Evolutionary conservation across 2,888 invertebrate species (phyloP), one percentile per base, ranked within the genome.

Genomic region (Epinotia ramella): DNA sequence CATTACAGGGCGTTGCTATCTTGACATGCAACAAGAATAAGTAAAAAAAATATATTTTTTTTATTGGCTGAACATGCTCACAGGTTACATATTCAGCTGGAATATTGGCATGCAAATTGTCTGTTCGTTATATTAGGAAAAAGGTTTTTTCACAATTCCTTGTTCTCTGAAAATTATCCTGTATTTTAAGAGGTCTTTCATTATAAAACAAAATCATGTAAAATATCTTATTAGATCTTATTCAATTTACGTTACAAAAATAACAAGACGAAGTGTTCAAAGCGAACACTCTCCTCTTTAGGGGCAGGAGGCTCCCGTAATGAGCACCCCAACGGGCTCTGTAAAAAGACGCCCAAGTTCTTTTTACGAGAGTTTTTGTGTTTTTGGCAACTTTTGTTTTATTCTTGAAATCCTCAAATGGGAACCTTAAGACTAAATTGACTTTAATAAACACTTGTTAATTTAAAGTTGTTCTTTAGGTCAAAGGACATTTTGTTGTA

Each of bases 181-280:
- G 13, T n/a, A 53, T 53, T 40, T 53, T 7, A 53, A 53, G 53
- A 53, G 49, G 7, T 13, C n/a, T 53, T 53, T n/a, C 5, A 16
- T 16, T 49, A 49, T 16, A 49, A 49, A 49, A 16, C 16, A 49
- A 49, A 49, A 16, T 16, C 0, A 53, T 53, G 53, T 11, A 44
- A 59, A 44, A 68, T 24, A 69, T 60, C 24, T 24, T 69, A 46
- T 73, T 20, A 53, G 4, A 70, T n/a, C n/a, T 59, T 40, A 65
- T 40, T 46, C 53, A 67, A 73, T 57, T 69, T 63, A 11, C 28
- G 44, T 68, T 70, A 24, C 49, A 74, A 74, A 73, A 74, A 70
- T 69, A 74, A 69, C 59, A 53, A 65, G 49, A 49, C 12, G 64
- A 64, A 70, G 57, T 69, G 56, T 16, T 65, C 64, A 63, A 69